phyloP scores from a whole-genome alignment of 2,888 invertebrate species.

The Synanthedon formicaeformis region DNA sequence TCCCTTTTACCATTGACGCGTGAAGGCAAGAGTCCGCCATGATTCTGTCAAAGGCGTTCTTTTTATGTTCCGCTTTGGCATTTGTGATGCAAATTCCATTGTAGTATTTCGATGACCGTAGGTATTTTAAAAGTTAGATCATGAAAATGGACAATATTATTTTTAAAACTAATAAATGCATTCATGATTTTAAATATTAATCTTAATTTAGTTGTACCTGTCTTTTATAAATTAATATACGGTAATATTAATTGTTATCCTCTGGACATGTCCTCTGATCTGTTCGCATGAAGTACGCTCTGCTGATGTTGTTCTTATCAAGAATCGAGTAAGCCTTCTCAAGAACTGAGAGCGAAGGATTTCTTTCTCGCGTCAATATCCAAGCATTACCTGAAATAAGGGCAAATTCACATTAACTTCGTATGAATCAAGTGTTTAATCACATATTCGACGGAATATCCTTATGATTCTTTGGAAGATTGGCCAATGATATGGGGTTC shows the following conservation, averaged over 20 bases:
- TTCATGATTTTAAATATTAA: background rate
- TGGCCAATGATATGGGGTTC: too few species aligned
- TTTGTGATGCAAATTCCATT: too few species aligned
- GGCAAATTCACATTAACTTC: too few species aligned
- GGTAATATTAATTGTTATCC: slow-evolving; percentile 12
- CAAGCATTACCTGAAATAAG: slow-evolving; percentile 59
- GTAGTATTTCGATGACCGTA: background rate
- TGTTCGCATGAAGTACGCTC: slow-evolving; percentile 70
- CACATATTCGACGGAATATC: too few species aligned
- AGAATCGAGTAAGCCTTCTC: slow-evolving; percentile 71
- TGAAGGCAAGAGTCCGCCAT: too few species aligned
- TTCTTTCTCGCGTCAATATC: slow-evolving; percentile 74
- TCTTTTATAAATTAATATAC: background rate
- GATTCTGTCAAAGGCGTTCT: too few species aligned
- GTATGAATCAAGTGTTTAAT: too few species aligned
- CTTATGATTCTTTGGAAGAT: too few species aligned
- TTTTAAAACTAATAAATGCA: slow-evolving; percentile 6
- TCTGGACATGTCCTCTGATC: slow-evolving; percentile 72
- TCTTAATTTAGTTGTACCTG: background rate
- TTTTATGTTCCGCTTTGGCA: too few species aligned
- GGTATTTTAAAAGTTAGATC: slow-evolving; percentile 11
- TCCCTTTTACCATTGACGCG: too few species aligned
- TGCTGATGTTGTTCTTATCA: slow-evolving; percentile 69
- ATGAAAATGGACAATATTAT: slow-evolving; percentile 24
- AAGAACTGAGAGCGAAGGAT: slow-evolving; percentile 67